These are phyloP conservation scores for Acronicta aceris DNA, from an alignment of 2,888 invertebrate genomes.

Conservation along the genomic window DNA sequence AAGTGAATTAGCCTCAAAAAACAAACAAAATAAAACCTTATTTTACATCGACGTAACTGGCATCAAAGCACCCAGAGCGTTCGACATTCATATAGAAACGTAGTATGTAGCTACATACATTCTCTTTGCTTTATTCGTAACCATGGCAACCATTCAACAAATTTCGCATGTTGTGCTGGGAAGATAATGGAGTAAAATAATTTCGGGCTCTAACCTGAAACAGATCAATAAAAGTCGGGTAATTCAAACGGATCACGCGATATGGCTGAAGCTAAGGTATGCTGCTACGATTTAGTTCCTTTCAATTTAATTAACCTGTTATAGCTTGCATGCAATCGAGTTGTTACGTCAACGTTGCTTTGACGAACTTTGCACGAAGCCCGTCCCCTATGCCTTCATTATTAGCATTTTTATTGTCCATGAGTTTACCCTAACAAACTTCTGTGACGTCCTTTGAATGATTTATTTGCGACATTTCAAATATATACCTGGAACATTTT, in stretches of 20 bases:
- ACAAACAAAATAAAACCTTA: slow-evolving; percentile 17
- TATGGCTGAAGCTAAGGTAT: slow-evolving; percentile 83
- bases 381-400: slow-evolving; percentile 44
- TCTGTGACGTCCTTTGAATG: slow-evolving; percentile 43
- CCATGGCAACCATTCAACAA: slow-evolving; percentile 70
- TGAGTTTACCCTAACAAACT: slow-evolving; percentile 26
- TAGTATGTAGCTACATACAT: not conserved
- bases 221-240: slow-evolving; percentile 82
- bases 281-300: slow-evolving; percentile 65
- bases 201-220: slow-evolving; percentile 77
- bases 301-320: slow-evolving; percentile 80
- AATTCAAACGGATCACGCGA: slow-evolving; percentile 83
- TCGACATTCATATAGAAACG: slow-evolving; percentile 62
- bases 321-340: slow-evolving; percentile 76
- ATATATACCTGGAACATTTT: slow-evolving; percentile 8
- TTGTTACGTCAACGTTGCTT: slow-evolving; percentile 54
- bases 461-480: slow-evolving; percentile 42
- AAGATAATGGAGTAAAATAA: slow-evolving; percentile 83
- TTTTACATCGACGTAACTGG: slow-evolving; percentile 28
- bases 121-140: slow-evolving; percentile 63
- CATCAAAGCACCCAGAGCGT: slow-evolving; percentile 40
- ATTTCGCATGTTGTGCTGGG: slow-evolving; percentile 77
- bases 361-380: slow-evolving; percentile 45
- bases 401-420: slow-evolving; percentile 56
- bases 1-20: not conserved